Evolutionary conservation across 2,888 invertebrate species (phyloP).

Genomic region (Drosophila dives): DNA sequence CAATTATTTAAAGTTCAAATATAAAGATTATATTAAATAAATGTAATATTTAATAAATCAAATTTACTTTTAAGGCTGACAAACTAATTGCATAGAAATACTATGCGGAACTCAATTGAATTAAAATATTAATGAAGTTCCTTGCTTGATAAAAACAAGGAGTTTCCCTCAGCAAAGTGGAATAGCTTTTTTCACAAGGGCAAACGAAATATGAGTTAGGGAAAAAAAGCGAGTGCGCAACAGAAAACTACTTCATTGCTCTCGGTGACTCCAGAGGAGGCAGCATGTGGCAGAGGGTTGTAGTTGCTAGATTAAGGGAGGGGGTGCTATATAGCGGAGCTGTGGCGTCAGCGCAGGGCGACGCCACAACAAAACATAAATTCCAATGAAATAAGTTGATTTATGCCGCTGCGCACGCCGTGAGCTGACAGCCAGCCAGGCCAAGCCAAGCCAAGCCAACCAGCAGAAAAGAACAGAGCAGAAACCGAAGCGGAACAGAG

Average conservation of each 20-base stretch:
- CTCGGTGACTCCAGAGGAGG: conserved; percentile 1
- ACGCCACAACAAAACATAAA: conserved; percentile 77
- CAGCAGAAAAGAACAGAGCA: conserved; percentile 7
- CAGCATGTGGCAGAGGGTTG: not conserved
- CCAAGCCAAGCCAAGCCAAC: conserved; percentile 10
- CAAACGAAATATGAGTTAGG: not conserved
- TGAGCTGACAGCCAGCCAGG: conserved; percentile 66
- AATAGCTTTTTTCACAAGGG: not conserved
- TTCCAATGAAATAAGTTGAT: conserved; percentile 81
- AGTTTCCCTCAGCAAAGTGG: not conserved
- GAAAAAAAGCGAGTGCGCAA: conserved; percentile 1
- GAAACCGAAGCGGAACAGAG: not conserved
- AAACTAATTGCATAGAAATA: not conserved
- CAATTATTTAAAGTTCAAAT: not conserved
- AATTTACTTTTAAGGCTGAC: not conserved
- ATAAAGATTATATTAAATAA: not conserved
- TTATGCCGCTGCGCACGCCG: conserved; percentile 77
- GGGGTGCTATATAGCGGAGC: conserved; percentile 4
- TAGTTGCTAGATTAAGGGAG: not conserved
- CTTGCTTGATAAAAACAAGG: not conserved
- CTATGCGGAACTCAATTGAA: not conserved
- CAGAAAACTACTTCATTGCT: conserved; percentile 36
- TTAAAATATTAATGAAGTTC: not conserved
- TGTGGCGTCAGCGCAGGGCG: conserved; percentile 59
- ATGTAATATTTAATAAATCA: too few species aligned